phyloP scores from a whole-genome alignment of 2,888 invertebrate genomes.

The Mesoligia furuncula region DNA sequence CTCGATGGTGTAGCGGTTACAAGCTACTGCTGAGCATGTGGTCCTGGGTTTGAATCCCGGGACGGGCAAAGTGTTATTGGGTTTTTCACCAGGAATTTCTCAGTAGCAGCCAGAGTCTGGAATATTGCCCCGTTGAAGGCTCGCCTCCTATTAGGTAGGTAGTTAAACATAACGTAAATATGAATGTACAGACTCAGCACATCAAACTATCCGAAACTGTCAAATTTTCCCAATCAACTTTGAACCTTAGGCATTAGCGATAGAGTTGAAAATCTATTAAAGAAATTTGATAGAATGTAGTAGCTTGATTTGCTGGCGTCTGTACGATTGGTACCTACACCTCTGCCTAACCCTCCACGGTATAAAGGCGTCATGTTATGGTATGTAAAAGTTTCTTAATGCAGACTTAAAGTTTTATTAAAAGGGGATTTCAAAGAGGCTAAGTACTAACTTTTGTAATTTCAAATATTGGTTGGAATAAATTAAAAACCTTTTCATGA shows the following conservation, averaged over 20 bases:
- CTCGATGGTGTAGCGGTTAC: background rate
- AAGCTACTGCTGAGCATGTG: too few relatives aligned
- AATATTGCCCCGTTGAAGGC: too few relatives aligned
- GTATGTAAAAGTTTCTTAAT: slow-evolving; percentile 27
- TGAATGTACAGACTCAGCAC: too few relatives aligned
- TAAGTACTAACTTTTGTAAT: slow-evolving; percentile 21
- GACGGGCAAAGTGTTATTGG: background rate
- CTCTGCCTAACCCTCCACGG: fast-evolving
- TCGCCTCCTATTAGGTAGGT: background rate
- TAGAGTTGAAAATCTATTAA: too few relatives aligned
- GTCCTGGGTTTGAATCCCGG: background rate
- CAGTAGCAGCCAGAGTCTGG: too few relatives aligned
- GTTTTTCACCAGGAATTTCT: background rate
- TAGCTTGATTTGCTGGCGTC: too few relatives aligned
- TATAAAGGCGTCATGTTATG: too few relatives aligned
- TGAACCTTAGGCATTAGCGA: too few relatives aligned
- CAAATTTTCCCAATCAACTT: too few relatives aligned
- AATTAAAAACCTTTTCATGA: background rate
- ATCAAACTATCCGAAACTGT: too few relatives aligned
- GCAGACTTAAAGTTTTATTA: slow-evolving; percentile 14
- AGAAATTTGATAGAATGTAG: too few relatives aligned
- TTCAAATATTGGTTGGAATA: slow-evolving; percentile 2
- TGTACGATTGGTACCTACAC: background rate
- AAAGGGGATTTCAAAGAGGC: background rate
- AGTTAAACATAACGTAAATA: background rate